Evolutionary conservation across 2,888 invertebrate species (phyloP), one percentile per base, ranked within the genome.

Genomic region (Drosophila fulvimacula): DNA sequence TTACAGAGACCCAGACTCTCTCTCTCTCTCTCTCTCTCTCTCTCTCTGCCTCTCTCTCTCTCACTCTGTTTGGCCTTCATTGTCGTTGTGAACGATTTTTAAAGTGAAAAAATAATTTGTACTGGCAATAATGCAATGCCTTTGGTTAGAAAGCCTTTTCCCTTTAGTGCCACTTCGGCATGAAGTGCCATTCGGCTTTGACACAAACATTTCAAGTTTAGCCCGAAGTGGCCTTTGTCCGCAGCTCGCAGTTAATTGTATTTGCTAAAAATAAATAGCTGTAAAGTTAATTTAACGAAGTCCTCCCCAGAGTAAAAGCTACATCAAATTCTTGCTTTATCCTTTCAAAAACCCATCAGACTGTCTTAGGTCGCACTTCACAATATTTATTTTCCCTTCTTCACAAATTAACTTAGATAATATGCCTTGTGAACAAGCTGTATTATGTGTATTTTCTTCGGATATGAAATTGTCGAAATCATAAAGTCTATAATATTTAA

Each of bases 21-120:
- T 27, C 27, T 27, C 27, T 27, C 27, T 27, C 27, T 0, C 27
- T 30, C 27, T 30, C 27, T 30, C 7, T 30, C 27, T 30, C 27
- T 30, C 27, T 7, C 27, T 30, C 27, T 30, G 7, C 7, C 6
- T 27, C 6, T 27, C 5, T 30, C 6, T 30, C 27, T 30, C 27
- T 4, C 24, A 24, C 3, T 4, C 24, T 5, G 68, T 75, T 66
- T 70, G 64, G 63, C 76, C 58, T 56, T 69, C 76, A 72, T 76
- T 78, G 67, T 71, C 82, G 62, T 70, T 71, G 46, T 63, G 70
- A 57, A 66, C 64, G 42, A 49, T 74, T 68, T 80, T 80, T 77
- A 84, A 84, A 87, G 82, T 80, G 69, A 78, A 84, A 80, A 76
- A 79, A 79, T 73, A 72, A 65, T 65, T 65, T 82, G 78, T 79